These are phyloP conservation scores for Ectemnius continuus DNA, from an alignment of 2,888 invertebrate genomes.

Conservation along the genomic window DNA sequence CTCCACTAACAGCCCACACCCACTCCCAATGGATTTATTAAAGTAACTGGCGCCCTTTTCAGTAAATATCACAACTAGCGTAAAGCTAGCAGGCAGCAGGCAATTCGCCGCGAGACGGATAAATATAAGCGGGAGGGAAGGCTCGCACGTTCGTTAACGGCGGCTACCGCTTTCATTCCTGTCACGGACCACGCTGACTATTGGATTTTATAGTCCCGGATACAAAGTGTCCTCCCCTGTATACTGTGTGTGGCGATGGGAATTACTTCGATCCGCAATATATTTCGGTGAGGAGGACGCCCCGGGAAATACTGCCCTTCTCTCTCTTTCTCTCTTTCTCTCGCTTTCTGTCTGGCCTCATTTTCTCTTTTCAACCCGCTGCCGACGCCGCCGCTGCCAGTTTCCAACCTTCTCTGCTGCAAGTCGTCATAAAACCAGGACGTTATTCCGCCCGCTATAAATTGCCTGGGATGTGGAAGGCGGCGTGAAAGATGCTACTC, in stretches of 20 bases:
- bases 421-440: too few relatives aligned
- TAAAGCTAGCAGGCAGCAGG: not conserved
- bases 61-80: too few relatives aligned
- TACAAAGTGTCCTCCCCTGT: not conserved
- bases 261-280: not conserved
- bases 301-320: not conserved
- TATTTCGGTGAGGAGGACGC: not conserved
- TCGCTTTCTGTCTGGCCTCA: not conserved
- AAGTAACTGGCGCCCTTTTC: too few relatives aligned
- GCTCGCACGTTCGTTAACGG: not conserved
- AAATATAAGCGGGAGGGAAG: not conserved
- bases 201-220: slow-evolving; percentile 10
- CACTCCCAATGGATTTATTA: too few relatives aligned
- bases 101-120: not conserved
- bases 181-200: not conserved
- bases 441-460: too few relatives aligned
- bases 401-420: too few relatives aligned
- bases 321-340: not conserved
- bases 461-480: too few relatives aligned
- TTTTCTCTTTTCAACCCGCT: too few relatives aligned
- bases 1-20: too few relatives aligned
- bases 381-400: too few relatives aligned
- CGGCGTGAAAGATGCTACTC: too few relatives aligned
- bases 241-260: not conserved
- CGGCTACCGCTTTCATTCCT: slow-evolving; percentile 1